These are phyloP conservation scores for Diabrotica virgifera DNA, from an alignment of 1,140 invertebrate genomes.

Conservation along the genomic window DNA sequence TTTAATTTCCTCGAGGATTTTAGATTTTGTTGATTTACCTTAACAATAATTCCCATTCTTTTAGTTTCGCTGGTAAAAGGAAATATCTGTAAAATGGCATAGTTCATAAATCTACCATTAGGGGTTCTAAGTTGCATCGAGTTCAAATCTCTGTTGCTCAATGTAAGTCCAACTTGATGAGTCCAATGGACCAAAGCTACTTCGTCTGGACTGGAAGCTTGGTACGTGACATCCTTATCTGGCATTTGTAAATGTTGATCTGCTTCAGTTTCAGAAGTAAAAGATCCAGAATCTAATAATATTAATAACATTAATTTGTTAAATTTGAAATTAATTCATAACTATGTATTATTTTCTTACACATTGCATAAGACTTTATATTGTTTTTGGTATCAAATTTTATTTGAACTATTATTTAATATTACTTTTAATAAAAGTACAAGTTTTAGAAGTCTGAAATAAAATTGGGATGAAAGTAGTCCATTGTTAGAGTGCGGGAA, in stretches of 20 bases:
- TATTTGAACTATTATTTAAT: too few relatives aligned
- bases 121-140: slow-evolving; percentile 76
- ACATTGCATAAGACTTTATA: too few relatives aligned
- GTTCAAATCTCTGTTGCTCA: slow-evolving; percentile 77
- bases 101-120: slow-evolving; percentile 69
- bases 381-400: too few relatives aligned
- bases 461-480: too few relatives aligned
- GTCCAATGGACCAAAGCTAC: slow-evolving; percentile 79
- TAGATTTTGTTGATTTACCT: slow-evolving; percentile 56
- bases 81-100: slow-evolving; percentile 92
- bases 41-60: slow-evolving; percentile 98
- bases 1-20: too few relatives aligned
- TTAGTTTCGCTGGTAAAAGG: slow-evolving; percentile 99
- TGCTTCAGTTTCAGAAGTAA: slow-evolving; percentile 66
- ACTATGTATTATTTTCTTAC: too few relatives aligned
- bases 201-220: slow-evolving; percentile 97
- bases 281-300: slow-evolving; percentile 46
- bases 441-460: too few relatives aligned
- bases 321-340: neutral
- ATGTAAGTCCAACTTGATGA: slow-evolving; percentile 72
- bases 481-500: too few relatives aligned
- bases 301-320: neutral
- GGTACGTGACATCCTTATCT: slow-evolving; percentile 54
- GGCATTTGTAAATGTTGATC: slow-evolving; percentile 58
- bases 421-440: too few relatives aligned